Percentiles rank a stretch among this genome's conserved stretches.
Evolutionary conservation across 1,140 invertebrate species (phyloP).

Genomic region (Heliconius eleuchia): DNA sequence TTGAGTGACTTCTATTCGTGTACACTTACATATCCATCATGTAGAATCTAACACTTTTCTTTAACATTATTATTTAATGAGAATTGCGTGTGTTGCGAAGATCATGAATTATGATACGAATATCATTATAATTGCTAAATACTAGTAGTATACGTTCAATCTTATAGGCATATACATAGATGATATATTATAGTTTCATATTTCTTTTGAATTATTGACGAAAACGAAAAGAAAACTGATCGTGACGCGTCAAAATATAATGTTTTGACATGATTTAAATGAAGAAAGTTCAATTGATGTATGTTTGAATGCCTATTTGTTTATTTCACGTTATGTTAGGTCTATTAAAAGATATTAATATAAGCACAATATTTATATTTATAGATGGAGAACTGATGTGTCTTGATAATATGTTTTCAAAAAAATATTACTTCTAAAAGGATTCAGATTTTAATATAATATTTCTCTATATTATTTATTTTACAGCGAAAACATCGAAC

Average conservation of each 20-base stretch:
- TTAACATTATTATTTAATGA: slow-evolving; percentile 38
- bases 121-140: slow-evolving; percentile 13
- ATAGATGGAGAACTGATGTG: too few species aligned
- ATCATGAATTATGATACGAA: slow-evolving; percentile 32
- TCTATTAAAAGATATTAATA: not conserved
- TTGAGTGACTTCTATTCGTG: not conserved
- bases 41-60: slow-evolving; percentile 22
- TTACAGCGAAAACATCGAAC: too few species aligned
- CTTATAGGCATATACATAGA: not conserved
- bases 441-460: too few species aligned
- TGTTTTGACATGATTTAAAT: not conserved
- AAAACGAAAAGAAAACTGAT: slow-evolving; percentile 43
- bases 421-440: too few species aligned
- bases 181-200: not conserved
- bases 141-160: not conserved
- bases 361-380: too few species aligned
- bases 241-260: slow-evolving; percentile 28
- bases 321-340: not conserved
- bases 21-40: not conserved
- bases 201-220: slow-evolving; percentile 12
- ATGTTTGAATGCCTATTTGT: not conserved
- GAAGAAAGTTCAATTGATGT: not conserved
- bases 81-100: slow-evolving; percentile 28
- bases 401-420: too few species aligned
- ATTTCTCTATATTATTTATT: too few species aligned